Evolutionary conservation across 2,888 invertebrate species (phyloP).

Genomic region (Amblyteles armatorius): DNA sequence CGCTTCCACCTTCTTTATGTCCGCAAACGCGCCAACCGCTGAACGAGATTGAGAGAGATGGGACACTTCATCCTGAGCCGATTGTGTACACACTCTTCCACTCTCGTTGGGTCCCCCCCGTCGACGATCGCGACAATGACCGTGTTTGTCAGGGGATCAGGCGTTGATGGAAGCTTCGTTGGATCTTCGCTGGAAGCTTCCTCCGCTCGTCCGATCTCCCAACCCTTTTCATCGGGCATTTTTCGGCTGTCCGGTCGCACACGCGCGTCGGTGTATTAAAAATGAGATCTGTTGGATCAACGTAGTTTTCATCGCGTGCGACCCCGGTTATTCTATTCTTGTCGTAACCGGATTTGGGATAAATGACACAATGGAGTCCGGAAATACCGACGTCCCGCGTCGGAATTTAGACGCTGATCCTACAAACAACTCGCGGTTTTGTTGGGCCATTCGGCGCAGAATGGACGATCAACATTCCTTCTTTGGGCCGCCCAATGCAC

Average conservation of each 20-base stretch:
- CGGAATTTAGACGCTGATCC: slow-evolving; percentile 43
- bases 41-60: slow-evolving; percentile 5
- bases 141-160: slow-evolving; percentile 72
- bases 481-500: too few species aligned
- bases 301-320: slow-evolving; percentile 56
- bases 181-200: slow-evolving; percentile 55
- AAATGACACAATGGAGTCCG: slow-evolving; percentile 44
- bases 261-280: slow-evolving; percentile 3
- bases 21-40: slow-evolving; percentile 2
- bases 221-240: slow-evolving; percentile 37
- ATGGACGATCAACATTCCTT: neutral
- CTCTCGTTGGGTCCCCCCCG: slow-evolving; percentile 33
- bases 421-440: slow-evolving; percentile 19
- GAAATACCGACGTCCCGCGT: slow-evolving; percentile 17
- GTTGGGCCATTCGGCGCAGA: neutral
- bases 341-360: slow-evolving; percentile 40
- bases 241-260: slow-evolving; percentile 8
- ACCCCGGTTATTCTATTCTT: slow-evolving; percentile 24
- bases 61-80: slow-evolving; percentile 65
- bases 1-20: slow-evolving; percentile 66
- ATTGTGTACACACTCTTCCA: slow-evolving; percentile 63
- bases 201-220: slow-evolving; percentile 9
- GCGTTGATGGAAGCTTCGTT: slow-evolving; percentile 58
- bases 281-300: slow-evolving; percentile 48
- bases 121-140: slow-evolving; percentile 71